These are phyloP conservation scores for Holotrichia oblita DNA, from an alignment of 1,140 invertebrate genomes.

Conservation along the genomic window DNA sequence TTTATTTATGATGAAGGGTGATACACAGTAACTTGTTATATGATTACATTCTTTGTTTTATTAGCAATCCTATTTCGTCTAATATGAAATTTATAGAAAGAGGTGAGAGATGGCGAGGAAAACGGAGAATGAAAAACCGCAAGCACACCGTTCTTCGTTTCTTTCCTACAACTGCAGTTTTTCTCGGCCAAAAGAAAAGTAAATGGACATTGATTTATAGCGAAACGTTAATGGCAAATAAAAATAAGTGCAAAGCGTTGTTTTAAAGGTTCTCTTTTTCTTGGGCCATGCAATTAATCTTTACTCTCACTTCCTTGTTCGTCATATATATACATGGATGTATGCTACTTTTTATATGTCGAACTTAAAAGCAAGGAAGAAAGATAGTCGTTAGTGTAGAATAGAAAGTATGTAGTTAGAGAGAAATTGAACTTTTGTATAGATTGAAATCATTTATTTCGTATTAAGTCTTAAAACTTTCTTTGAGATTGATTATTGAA, in stretches of 20 bases:
- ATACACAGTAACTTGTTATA: background rate
- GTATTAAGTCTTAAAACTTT: too few species aligned
- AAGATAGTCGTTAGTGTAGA: too few species aligned
- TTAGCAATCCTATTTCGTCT: background rate
- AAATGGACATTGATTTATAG: constrained; percentile 57
- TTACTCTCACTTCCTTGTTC: constrained; percentile 1
- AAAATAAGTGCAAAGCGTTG: constrained; percentile 59
- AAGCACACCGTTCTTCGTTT: background rate
- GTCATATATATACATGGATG: background rate
- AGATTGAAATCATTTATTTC: too few species aligned
- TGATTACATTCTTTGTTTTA: constrained; percentile 9
- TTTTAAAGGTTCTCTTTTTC: constrained; percentile 50
- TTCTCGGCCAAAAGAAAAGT: constrained; percentile 38
- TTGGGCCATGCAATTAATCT: constrained; percentile 38
- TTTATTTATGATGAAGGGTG: constrained; percentile 11
- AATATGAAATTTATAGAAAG: constrained; percentile 18
- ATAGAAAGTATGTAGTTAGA: too few species aligned
- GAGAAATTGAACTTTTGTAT: too few species aligned
- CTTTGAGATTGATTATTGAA: too few species aligned
- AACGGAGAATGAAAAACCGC: background rate
- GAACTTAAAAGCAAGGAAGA: too few species aligned
- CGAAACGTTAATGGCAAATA: constrained; percentile 58
- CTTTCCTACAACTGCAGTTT: constrained; percentile 34
- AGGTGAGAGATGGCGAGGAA: background rate
- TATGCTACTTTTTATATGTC: too few species aligned